A percentile compares a stretch with the other conserved stretches of the same genome.
These are phyloP conservation scores for Drosophila neocordata DNA, from an alignment of 1,140 invertebrate genomes.

Conservation along the genomic window DNA sequence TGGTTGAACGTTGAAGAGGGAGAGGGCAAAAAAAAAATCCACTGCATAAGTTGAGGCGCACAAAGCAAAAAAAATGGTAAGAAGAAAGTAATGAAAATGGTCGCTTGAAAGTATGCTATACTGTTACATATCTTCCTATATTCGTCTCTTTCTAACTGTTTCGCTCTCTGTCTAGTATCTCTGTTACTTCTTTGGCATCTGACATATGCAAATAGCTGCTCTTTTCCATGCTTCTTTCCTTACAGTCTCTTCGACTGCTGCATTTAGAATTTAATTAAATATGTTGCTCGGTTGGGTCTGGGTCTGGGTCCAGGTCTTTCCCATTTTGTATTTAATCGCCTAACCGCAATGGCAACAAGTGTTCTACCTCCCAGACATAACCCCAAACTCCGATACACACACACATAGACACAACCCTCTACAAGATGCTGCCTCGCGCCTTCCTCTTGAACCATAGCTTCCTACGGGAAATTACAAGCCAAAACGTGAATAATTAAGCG, in stretches of 20 bases:
- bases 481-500: conserved; percentile 62
- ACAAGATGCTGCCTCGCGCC: background rate
- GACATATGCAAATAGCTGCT: conserved; percentile 8
- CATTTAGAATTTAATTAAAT: conserved; percentile 66
- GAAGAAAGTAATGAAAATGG: conserved; percentile 21
- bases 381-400: background rate
- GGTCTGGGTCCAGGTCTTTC: conserved; percentile 11
- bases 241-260: conserved; percentile 26
- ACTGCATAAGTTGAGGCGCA: conserved; percentile 49
- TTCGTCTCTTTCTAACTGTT: background rate
- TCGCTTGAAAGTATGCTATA: background rate
- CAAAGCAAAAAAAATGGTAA: conserved; percentile 15
- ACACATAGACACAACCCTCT: background rate
- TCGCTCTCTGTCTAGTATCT: background rate
- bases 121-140: background rate
- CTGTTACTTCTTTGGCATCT: background rate
- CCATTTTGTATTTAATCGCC: conserved; percentile 48
- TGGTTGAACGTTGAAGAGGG: conserved; percentile 42
- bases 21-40: conserved; percentile 15
- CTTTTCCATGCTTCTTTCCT: conserved; percentile 3
- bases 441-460: conserved; percentile 15
- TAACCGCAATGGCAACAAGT: conserved; percentile 54
- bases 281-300: conserved; percentile 36
- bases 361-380: conserved; percentile 17
- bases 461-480: conserved; percentile 63